phyloP scores from a whole-genome alignment of 2,113 vertebrate species.

The Hippoglossus stenolepis region DNA sequence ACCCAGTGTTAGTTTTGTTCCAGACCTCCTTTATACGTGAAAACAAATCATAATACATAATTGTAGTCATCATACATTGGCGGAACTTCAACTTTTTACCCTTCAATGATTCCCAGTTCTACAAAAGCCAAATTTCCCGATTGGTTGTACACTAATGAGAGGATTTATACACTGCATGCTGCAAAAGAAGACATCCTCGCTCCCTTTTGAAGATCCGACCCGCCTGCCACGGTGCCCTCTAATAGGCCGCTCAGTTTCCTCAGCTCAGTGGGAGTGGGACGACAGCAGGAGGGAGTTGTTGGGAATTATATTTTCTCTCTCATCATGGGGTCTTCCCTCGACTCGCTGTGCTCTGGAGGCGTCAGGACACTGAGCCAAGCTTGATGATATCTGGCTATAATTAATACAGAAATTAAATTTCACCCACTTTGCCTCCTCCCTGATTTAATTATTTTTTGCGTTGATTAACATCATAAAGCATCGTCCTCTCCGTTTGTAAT shows the following conservation, averaged over 20 bases:
- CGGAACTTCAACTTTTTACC: slow-evolving; percentile 8
- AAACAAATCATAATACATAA: slow-evolving; percentile 5
- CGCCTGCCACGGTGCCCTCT: slow-evolving; percentile 34
- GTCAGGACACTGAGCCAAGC: slow-evolving; percentile 61
- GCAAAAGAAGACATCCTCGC: slow-evolving; percentile 37
- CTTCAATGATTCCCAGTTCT: not conserved
- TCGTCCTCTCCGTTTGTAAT: slow-evolving; percentile 41
- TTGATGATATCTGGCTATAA: slow-evolving; percentile 76
- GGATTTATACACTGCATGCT: not conserved
- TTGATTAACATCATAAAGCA: slow-evolving; percentile 69
- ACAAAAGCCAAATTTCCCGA: slow-evolving; percentile 3
- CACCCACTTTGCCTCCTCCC: slow-evolving; percentile 66
- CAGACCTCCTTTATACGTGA: not conserved
- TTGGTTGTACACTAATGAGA: slow-evolving; percentile 3
- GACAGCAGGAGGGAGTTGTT: slow-evolving; percentile 49
- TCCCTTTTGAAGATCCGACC: slow-evolving; percentile 34
- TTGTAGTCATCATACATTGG: not conserved
- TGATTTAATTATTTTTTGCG: slow-evolving; percentile 72
- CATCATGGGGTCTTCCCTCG: slow-evolving; percentile 71
- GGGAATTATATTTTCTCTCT: slow-evolving; percentile 75
- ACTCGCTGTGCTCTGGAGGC: slow-evolving; percentile 64
- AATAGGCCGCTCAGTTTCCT: slow-evolving; percentile 55
- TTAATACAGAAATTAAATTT: slow-evolving; percentile 81
- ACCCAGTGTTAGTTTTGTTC: not conserved
- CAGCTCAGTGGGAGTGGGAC: slow-evolving; percentile 65